Evolutionary conservation across 2,888 invertebrate species (phyloP), one percentile per base, ranked within the genome.

Genomic region (Lydus trimaculatus): DNA sequence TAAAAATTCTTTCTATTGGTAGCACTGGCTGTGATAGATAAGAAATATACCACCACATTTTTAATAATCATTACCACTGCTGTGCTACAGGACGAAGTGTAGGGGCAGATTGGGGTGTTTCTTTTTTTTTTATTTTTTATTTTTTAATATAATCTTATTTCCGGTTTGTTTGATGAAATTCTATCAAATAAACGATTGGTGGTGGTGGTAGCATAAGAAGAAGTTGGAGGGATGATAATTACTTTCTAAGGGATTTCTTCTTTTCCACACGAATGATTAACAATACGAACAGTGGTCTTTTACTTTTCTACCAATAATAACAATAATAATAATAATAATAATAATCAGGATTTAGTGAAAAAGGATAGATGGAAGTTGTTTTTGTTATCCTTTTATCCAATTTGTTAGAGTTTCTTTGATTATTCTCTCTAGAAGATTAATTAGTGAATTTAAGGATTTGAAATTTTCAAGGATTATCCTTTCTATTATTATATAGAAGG

Each of bases 341-440:
- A 52, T 23, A 11, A 23, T 23, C 15, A 1, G 23, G 56, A 56
- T 23, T 20, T 1, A 48, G 3, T 48, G 6, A 17, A 25, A 5
- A 56, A 25, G 25, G 56, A 56, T 25, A 15, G 56, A 25, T 23
- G 1, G 23, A 20, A 2, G 6, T 48, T 20, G 2, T 48, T 17
- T 48, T 7, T 48, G 7, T 28, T 28, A 56, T 56, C 56, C 56
- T 23, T 59, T 33, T 20, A 69, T 31, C 69, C 69, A 66, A 5
- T 63, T 61, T 23, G 17, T 58, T 33, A 63, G n/a, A 33, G 61
- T 66, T 59, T 63, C 61, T 56, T 56, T 56, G 15, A 69, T 56
- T 56, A 28, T 13, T 52, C 23, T 3, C 15, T 56, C 0, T 9
- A n/a, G 28, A 28, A 15, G 56, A 56, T 56, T 56, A 56, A 56